Conservation (phyloP, 2,888 invertebrate genomes). For the Drosophila pseudotalamancana region DNA sequence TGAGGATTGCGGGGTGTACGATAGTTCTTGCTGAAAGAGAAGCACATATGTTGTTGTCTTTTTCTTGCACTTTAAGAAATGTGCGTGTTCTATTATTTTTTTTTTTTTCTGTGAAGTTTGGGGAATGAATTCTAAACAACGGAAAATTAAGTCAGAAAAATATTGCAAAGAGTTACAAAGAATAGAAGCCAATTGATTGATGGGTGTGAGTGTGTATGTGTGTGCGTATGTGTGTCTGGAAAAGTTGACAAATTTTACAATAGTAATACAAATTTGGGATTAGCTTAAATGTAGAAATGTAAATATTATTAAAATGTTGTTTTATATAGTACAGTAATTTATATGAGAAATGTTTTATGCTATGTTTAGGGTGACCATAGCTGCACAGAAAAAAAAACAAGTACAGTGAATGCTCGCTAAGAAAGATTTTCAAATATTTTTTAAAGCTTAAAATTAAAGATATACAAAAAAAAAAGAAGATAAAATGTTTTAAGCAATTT, state of each 20-base stretch:
- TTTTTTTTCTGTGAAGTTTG: neutral
- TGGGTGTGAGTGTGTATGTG: neutral
- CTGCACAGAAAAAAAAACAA: neutral
- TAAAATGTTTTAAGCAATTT: too few relatives aligned
- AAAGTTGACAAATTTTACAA: constrained; percentile 15
- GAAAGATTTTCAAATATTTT: neutral
- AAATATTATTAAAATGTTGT: constrained; percentile 27
- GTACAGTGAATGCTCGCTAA: neutral
- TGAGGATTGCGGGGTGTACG: neutral
- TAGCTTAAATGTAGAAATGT: constrained; percentile 72
- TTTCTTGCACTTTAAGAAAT: neutral
- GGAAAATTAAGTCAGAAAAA: constrained; percentile 3
- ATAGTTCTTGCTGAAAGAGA: constrained; percentile 39
- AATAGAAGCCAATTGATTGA: constrained; percentile 27
- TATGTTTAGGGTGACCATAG: constrained; percentile 12
- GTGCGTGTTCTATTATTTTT: neutral
- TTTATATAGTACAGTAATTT: neutral
- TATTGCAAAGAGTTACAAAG: constrained; percentile 15
- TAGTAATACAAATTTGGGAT: constrained; percentile 61
- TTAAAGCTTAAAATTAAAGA: too few relatives aligned
- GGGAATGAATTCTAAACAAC: neutral
- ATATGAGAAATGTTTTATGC: neutral
- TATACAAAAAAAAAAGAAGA: too few relatives aligned
- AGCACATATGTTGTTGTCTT: constrained; percentile 13
- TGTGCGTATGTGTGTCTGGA: constrained; percentile 10